Percentiles rank a stretch among this genome's conserved stretches.
Conservation (phyloP, 1,140 invertebrate genomes). For the Drosophila sp. region DNA sequence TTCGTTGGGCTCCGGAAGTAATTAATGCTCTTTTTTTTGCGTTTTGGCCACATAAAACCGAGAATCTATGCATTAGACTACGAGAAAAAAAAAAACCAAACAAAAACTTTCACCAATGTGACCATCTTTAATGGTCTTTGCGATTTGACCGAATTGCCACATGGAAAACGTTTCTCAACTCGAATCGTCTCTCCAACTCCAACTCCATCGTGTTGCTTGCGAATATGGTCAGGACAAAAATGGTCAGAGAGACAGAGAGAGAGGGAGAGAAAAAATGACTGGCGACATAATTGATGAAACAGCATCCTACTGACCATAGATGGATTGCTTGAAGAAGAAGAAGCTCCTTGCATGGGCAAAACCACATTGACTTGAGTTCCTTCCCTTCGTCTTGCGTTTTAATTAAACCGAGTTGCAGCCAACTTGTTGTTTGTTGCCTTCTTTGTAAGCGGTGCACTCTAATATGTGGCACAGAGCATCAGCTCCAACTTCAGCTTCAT, state of each 20-base stretch:
- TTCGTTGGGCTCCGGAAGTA: slow-evolving; percentile 70
- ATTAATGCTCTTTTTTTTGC: slow-evolving; percentile 71
- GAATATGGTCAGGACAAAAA: slow-evolving; percentile 42
- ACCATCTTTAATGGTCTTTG: slow-evolving; percentile 37
- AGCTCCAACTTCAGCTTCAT: slow-evolving; percentile 39
- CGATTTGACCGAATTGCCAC: slow-evolving; percentile 55
- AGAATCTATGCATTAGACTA: slow-evolving; percentile 68
- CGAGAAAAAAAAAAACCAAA: slow-evolving; percentile 9
- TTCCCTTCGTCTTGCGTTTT: slow-evolving; percentile 29
- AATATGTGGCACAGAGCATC: slow-evolving; percentile 60
- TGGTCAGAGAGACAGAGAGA: slow-evolving; percentile 26
- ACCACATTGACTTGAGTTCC: slow-evolving; percentile 17
- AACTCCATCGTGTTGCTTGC: slow-evolving; percentile 4
- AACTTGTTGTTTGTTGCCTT: slow-evolving; percentile 28
- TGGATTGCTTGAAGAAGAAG: slow-evolving; percentile 12
- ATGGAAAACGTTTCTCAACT: slow-evolving; percentile 53
- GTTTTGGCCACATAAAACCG: slow-evolving; percentile 51
- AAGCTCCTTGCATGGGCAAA: slow-evolving; percentile 32
- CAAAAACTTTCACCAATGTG: slow-evolving; percentile 33
- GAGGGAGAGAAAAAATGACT: slow-evolving; percentile 8
- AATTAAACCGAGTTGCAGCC: slow-evolving; percentile 51
- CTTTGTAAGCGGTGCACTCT: slow-evolving; percentile 33
- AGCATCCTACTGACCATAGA: slow-evolving; percentile 62
- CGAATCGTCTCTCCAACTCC: neutral
- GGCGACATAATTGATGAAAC: slow-evolving; percentile 79